Base-by-base conservation (phyloP, 35 echinoderm and acorn worm species). In the Heliocidaris erythrogramma region DNA sequence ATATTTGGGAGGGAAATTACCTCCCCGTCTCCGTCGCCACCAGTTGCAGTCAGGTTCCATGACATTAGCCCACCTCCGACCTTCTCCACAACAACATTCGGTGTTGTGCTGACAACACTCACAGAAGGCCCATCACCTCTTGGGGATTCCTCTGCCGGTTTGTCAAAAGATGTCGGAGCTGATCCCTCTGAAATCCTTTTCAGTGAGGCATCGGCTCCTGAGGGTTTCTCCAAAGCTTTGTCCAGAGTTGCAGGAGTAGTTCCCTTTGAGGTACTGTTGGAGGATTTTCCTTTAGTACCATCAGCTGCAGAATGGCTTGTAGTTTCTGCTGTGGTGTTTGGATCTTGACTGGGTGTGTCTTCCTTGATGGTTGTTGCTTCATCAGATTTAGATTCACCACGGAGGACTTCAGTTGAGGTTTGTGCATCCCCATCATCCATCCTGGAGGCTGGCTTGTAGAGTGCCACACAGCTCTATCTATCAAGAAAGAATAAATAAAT, bases 51-150 rank as follows among this genome's bases (percentile, higher is more conserved):
- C 84, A 98, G 52, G 60, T 96, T 98, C 97, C 97, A 96, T 0
- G 96, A 95, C 24, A 95, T 94, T 48, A 90, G 94, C 13, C 95
- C 97, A 5, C 95, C 85, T 13, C 94, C 93, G 42, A 98, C 48
- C 30, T 95, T 94, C 94, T 98, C 94, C 30, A 98, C 97, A 31
- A 96, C 97, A 10, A 96, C 95, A 92, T 98, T 98, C 3, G 97
- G 95, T 35, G 97, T 96, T 31, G 96, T 94, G 65, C 97, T 98
- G 94, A 98, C 96, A 27, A 96, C 97, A n/a, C 90, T n/a, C 49
- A 85, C 93, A 18, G 95, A 93, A 6, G 93, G 24, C 84, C 35
- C 65, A 78, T 18, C 17, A 27, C 27, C 27, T n/a, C 27, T 21
- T 27, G 65, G 17, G 5, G 65, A 78, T 24, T 78, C 21, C 92